phyloP scores from a whole-genome alignment of 2,113 vertebrate genomes.

The Daubentonia madagascariensis region DNA sequence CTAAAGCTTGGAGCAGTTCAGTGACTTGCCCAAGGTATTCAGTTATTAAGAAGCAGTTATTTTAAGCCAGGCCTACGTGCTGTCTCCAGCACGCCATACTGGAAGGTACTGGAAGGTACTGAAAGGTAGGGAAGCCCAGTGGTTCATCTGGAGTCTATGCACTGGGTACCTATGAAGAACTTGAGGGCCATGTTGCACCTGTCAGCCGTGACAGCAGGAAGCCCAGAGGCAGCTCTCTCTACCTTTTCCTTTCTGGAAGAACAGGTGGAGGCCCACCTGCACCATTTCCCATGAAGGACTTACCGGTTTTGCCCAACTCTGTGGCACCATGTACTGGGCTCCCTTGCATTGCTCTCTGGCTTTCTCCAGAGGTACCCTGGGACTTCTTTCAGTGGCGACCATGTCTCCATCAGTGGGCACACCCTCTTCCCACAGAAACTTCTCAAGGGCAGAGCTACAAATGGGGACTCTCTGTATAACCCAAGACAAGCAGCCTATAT shows the following conservation, averaged over 20 bases:
- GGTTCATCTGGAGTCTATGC: background rate
- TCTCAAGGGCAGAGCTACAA: background rate
- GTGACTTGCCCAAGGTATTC: background rate
- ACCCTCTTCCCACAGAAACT: background rate
- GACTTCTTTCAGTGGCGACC: background rate
- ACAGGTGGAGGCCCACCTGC: background rate
- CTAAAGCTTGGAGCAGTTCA: background rate
- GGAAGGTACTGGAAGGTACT: background rate
- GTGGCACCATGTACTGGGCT: too few relatives aligned
- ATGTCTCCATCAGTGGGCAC: background rate
- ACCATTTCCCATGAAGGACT: background rate
- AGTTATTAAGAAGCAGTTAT: background rate
- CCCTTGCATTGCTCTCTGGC: fast-evolving
- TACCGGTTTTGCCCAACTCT: background rate
- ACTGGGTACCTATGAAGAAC: background rate
- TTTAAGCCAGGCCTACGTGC: background rate
- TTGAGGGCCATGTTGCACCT: background rate
- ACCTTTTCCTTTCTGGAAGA: background rate
- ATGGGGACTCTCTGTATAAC: background rate
- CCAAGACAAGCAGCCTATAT: background rate
- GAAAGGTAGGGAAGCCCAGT: background rate
- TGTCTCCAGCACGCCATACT: background rate
- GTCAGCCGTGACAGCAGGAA: background rate
- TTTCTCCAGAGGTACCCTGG: background rate
- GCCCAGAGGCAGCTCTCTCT: too few relatives aligned